These are phyloP conservation scores for Drosophila lacertosa DNA, from an alignment of 1,140 invertebrate species.

Conservation along the genomic window DNA sequence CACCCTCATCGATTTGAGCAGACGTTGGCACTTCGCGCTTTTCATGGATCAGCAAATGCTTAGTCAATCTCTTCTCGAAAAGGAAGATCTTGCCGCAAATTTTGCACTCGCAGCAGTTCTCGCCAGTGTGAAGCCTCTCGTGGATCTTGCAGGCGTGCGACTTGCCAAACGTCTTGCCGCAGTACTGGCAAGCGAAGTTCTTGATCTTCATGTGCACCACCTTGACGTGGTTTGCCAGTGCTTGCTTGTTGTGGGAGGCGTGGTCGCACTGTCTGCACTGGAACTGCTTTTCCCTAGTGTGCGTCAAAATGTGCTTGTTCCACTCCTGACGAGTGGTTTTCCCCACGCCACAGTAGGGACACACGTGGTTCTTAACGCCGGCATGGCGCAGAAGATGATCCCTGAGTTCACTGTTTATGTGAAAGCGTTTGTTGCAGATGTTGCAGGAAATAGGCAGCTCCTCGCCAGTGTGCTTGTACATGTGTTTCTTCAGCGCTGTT, in stretches of 20 bases:
- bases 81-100: slow-evolving; percentile 77
- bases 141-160: slow-evolving; percentile 76
- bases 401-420: slow-evolving; percentile 69
- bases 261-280: slow-evolving; percentile 73
- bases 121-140: slow-evolving; percentile 84
- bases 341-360: slow-evolving; percentile 77
- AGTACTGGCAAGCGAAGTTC: slow-evolving; percentile 78
- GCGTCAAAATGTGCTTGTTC: slow-evolving; percentile 78
- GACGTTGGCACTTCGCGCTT: slow-evolving; percentile 63
- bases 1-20: slow-evolving; percentile 27
- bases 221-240: slow-evolving; percentile 71
- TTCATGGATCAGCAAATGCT: slow-evolving; percentile 75
- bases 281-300: slow-evolving; percentile 78
- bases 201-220: slow-evolving; percentile 80
- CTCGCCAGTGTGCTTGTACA: slow-evolving; percentile 86
- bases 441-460: slow-evolving; percentile 86
- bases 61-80: slow-evolving; percentile 66
- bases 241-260: slow-evolving; percentile 76
- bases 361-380: slow-evolving; percentile 81
- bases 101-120: slow-evolving; percentile 79
- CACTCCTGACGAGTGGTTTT: slow-evolving; percentile 79
- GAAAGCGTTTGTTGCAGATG: slow-evolving; percentile 84
- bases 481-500: slow-evolving; percentile 84
- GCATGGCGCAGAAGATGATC: slow-evolving; percentile 78
- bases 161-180: slow-evolving; percentile 79